Base-by-base conservation (phyloP, 1,140 invertebrate species). In the Campoletis sonorensis region DNA sequence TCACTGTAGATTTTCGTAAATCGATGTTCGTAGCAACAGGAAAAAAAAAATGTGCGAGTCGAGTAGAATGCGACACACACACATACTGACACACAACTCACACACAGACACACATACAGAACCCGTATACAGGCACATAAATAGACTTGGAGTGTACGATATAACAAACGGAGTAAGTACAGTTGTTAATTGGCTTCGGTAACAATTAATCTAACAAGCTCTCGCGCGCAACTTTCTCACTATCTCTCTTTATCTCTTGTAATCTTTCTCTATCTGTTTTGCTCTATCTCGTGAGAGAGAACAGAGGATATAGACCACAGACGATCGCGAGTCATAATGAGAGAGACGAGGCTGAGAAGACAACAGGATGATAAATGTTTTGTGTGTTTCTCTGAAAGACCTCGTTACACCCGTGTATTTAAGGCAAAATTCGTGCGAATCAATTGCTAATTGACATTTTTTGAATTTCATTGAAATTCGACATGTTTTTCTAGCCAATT, bases 121-220 rank as follows among this genome's bases (percentile, higher is more conserved):
- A 21, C 51, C 16, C 0, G n/a, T 21, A 21, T 18, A 11, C 1
- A 64, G n/a, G 13, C 11, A 27, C 7, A 61, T 27, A 64, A 23
- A 64, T 64, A n/a, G n/a, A 1, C 61, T 64, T 64, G 61, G 61
- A 23, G 61, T 2, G 61, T 13, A 26, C 61, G 23, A 26, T 64
- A 64, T 23, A 64, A 64, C 23, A 26, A 15, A 64, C 61, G 23
- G 11, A 23, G 61, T 64, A 64, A 64, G 61, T 64, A 71, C 77
- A 54, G 30, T 70, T 79, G 37, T 79, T 79, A 79, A 79, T 79
- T 79, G 73, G 73, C 73, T 77, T 77, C 73, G 77, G 77, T 71
- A 71, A 79, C 77, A 79, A 79, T 79, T 79, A 79, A 79, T 71
- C 77, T 79, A 79, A 79, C 77, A 68, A 79, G 77, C 64, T 51